phyloP scores from a whole-genome alignment of 2,888 invertebrate species.

The Charanyca ferruginea region DNA sequence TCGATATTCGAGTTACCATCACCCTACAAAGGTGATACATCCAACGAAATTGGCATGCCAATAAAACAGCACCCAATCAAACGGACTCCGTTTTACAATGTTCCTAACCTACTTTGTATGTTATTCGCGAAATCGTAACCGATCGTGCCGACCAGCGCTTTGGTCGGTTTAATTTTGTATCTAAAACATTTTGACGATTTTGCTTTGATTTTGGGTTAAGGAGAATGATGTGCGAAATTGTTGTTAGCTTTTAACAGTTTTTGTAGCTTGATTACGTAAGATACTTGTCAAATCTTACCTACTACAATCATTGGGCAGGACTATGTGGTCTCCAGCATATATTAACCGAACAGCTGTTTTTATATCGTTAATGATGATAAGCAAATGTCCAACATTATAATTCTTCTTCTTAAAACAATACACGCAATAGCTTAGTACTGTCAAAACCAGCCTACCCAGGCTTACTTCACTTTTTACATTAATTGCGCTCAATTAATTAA shows the following conservation, averaged over 20 bases:
- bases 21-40: conserved; percentile 14
- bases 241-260: background rate
- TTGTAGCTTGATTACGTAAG: background rate
- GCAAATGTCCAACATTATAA: too few species aligned
- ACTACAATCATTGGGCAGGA: too few species aligned
- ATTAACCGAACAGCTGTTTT: too few species aligned
- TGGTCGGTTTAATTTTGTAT: conserved; percentile 62
- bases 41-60: conserved; percentile 41
- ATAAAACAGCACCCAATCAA: conserved; percentile 46
- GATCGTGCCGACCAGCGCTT: conserved; percentile 52
- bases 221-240: conserved; percentile 25
- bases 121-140: conserved; percentile 49
- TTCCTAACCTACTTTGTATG: conserved; percentile 54
- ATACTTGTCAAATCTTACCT: too few species aligned
- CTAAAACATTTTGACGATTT: conserved; percentile 53
- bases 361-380: too few species aligned
- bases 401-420: too few species aligned
- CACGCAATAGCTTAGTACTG: too few species aligned
- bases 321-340: too few species aligned
- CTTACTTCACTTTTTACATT: too few species aligned
- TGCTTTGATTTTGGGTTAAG: conserved; percentile 47
- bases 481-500: too few species aligned
- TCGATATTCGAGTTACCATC: conserved; percentile 22
- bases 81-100: conserved; percentile 58
- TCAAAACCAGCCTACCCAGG: too few species aligned